Evolutionary conservation across 2,888 invertebrate genomes (phyloP), one percentile per base, ranked within the genome.

Genomic region (Piscicola geometra): DNA sequence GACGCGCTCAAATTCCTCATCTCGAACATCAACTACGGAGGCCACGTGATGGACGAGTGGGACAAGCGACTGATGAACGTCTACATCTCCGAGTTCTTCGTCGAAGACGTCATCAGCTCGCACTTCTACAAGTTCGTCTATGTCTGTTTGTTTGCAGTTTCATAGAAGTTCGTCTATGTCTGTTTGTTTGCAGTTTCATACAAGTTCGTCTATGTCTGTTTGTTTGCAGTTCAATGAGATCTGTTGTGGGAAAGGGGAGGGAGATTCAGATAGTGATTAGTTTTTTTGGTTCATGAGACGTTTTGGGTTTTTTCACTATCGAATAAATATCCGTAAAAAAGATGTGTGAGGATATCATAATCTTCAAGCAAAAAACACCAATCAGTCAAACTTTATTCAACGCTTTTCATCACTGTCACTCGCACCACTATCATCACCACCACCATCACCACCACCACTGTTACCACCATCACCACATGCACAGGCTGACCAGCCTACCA

Each of bases 21-120:
- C 83, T 91, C 93, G 0, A 92, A 91, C 80, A 92, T 94, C 79
- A 93, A 92, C 86, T 94, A 94, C 83, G 93, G 93, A 47, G 93
- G 93, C 0, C 92, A 93, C 84, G 90, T 91, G 81, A 91, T 90
- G 0, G 90, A 91, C 83, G 90, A 90, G 81, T 90, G 90, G 90
- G 90, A 90, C 85, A 87, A 90, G 78, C 87, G 93, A 28, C 88
- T 94, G 35, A 87, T 94, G 33, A 88, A 89, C 79, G 92, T 93
- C 0, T 94, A 94, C 83, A 91, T 93, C 81, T 90, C 91, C 84
- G 91, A 92, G 84, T 92, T 89, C 87, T 93, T 93, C 86, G 90
- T 89, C 81, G 91, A 91, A 71, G 90, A 90, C 35, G 89, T 89
- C 0, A 83, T 91, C 28, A 88, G 87, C n/a, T 85, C 86, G 0